phyloP scores from a whole-genome alignment of 1,140 invertebrate genomes.

The Dreissena polymorpha region DNA sequence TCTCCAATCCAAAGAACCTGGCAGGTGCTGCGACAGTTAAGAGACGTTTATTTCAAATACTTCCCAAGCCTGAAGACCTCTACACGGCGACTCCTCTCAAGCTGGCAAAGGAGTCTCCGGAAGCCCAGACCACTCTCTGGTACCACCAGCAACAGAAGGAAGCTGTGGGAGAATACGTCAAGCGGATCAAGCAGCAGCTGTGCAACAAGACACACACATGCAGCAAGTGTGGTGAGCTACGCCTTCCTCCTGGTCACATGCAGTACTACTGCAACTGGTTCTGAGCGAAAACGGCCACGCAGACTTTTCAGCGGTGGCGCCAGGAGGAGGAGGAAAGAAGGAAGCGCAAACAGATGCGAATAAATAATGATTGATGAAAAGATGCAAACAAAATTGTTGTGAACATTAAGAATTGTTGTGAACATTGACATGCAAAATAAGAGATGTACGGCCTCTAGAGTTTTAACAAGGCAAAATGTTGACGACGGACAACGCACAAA shows the following conservation, averaged over 20 bases:
- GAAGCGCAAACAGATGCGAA: not conserved
- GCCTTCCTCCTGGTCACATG: too few relatives aligned
- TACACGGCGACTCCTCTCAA: not conserved
- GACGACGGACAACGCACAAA: too few relatives aligned
- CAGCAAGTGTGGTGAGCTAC: conserved; percentile 11
- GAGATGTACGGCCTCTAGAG: too few relatives aligned
- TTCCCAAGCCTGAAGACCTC: not conserved
- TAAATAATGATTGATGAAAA: not conserved
- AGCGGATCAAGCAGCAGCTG: not conserved
- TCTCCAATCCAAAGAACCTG: not conserved
- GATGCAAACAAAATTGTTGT: not conserved
- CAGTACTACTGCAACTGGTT: too few relatives aligned
- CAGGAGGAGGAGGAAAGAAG: not conserved
- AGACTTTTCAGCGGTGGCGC: not conserved
- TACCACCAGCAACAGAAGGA: not conserved
- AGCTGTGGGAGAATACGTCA: too few relatives aligned
- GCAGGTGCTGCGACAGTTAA: not conserved
- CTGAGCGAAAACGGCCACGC: too few relatives aligned
- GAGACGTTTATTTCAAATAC: not conserved
- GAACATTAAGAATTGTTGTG: not conserved
- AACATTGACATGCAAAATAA: not conserved
- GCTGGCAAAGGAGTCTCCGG: not conserved
- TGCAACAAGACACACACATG: not conserved
- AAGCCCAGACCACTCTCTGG: not conserved
- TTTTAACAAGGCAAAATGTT: too few relatives aligned